These are phyloP conservation scores for Pheosia gnoma DNA, from an alignment of 2,888 invertebrate genomes.

Conservation along the genomic window DNA sequence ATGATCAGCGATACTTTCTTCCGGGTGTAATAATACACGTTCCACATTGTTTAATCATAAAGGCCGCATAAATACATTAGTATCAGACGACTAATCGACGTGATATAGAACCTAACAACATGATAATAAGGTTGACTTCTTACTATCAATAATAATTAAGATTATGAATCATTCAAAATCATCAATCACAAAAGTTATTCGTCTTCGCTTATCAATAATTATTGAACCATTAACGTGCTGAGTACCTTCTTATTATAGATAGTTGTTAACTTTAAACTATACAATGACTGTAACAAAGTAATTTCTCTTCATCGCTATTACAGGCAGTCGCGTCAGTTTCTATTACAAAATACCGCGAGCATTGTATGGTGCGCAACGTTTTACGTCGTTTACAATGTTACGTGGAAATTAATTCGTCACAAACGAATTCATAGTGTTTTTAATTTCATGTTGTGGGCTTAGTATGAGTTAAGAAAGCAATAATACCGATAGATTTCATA, in stretches of 20 bases:
- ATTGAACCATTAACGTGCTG: no score
- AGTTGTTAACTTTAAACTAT: not conserved
- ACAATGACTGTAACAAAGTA: not conserved
- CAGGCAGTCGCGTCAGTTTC: constrained; percentile 24
- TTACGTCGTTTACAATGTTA: constrained; percentile 7
- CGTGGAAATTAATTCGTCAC: constrained; percentile 14
- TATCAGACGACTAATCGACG: not conserved
- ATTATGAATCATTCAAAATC: no score
- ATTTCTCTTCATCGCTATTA: constrained; percentile 10
- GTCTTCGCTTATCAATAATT: no score
- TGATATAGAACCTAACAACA: no score
- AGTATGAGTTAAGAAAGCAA: no score
- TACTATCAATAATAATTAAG: no score
- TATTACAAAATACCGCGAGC: constrained; percentile 29
- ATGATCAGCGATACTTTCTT: constrained; percentile 38
- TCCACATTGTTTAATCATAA: constrained; percentile 31
- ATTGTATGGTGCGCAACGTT: not conserved
- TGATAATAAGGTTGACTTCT: no score
- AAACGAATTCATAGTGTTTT: not conserved
- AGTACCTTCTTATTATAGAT: no score
- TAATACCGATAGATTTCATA: no score
- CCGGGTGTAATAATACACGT: constrained; percentile 24
- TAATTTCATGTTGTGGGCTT: no score
- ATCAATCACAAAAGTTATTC: no score
- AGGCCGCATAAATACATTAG: constrained; percentile 7